Conservation (phyloP, 2,888 invertebrate genomes). For the Leistus spinibarbis region DNA sequence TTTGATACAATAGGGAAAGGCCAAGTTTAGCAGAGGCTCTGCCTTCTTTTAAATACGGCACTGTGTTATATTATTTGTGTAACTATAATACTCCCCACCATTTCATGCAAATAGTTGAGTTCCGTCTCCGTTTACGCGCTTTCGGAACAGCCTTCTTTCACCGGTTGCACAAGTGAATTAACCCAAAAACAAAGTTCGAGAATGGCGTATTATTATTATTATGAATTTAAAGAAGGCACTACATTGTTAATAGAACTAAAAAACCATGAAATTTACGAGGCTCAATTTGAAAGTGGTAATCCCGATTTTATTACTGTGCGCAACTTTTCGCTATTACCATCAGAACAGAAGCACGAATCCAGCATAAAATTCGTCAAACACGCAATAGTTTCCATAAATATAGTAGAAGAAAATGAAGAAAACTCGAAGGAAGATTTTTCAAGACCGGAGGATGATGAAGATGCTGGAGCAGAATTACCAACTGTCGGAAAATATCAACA, state of each 20-base stretch:
- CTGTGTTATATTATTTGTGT: too few relatives aligned
- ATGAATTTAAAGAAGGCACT: constrained; percentile 10
- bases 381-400: constrained; percentile 14
- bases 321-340: constrained; percentile 19
- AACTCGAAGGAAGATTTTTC: too few relatives aligned
- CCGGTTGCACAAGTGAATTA: too few relatives aligned
- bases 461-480: neutral
- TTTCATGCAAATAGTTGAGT: too few relatives aligned
- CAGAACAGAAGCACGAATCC: neutral
- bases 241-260: constrained; percentile 18
- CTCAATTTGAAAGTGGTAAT: constrained; percentile 1
- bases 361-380: constrained; percentile 5
- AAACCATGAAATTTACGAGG: constrained; percentile 18
- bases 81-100: too few relatives aligned
- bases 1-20: too few relatives aligned
- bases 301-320: neutral
- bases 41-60: too few relatives aligned
- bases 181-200: too few relatives aligned
- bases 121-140: too few relatives aligned
- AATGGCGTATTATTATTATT: neutral
- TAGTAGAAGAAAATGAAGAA: constrained; percentile 4
- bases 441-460: neutral
- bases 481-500: neutral
- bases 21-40: too few relatives aligned
- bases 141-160: too few relatives aligned